Percentiles rank a stretch among this genome's conserved stretches.
Conservation (phyloP, 2,797 vertebrate species). For the Falco biarmicus region DNA sequence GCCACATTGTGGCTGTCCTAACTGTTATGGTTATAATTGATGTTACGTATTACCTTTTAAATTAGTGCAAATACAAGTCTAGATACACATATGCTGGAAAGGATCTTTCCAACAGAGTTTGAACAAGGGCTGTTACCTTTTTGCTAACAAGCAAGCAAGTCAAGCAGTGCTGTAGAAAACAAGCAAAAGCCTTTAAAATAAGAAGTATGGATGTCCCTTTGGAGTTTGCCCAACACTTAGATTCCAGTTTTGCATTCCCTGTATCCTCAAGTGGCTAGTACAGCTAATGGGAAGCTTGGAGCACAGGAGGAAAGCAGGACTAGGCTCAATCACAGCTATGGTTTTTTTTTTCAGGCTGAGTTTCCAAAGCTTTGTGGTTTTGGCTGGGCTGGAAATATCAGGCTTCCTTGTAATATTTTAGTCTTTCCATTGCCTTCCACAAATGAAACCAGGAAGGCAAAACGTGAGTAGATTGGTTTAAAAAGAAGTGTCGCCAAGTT, state of each 20-base stretch:
- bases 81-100: not conserved
- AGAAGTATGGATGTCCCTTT: not conserved
- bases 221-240: not conserved
- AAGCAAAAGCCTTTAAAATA: not conserved
- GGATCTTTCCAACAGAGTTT: not conserved
- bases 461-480: not conserved
- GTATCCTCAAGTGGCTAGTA: not conserved
- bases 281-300: not conserved
- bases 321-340: not conserved
- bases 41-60: not conserved
- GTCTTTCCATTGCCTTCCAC: constrained; percentile 35
- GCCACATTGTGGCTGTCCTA: not conserved
- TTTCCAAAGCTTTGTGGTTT: constrained; percentile 57
- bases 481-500: not conserved
- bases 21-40: not conserved
- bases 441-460: constrained; percentile 23
- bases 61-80: not conserved
- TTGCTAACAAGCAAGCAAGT: not conserved
- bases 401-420: constrained; percentile 16
- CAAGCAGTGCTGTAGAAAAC: not conserved
- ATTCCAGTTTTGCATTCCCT: not conserved
- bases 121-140: not conserved
- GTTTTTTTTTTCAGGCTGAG: not conserved
- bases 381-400: constrained; percentile 40
- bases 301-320: not conserved